phyloP scores from a whole-genome alignment of 2,113 vertebrate species.

The Bombycilla garrulus region DNA sequence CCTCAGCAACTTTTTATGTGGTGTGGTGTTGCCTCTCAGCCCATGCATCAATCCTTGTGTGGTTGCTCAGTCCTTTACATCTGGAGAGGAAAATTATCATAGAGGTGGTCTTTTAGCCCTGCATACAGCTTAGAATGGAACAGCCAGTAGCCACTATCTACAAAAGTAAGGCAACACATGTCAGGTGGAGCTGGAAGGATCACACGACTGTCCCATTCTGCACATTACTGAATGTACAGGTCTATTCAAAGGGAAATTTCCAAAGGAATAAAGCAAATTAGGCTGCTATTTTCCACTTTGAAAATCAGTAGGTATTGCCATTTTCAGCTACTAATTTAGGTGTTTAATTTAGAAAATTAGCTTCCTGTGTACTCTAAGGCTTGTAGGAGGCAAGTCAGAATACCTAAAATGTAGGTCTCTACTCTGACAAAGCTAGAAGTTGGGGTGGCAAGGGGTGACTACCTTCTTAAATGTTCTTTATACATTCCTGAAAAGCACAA shows the following conservation, averaged over 20 bases:
- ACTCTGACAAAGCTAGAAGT: background rate
- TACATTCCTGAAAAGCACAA: background rate
- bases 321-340: background rate
- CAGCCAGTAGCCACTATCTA: background rate
- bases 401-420: background rate
- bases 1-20: background rate
- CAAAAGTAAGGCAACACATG: background rate
- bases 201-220: background rate
- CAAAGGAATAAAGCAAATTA: background rate
- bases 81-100: background rate
- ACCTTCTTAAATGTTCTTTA: background rate
- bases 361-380: background rate
- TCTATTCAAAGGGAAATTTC: background rate
- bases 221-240: background rate
- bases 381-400: background rate
- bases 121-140: background rate
- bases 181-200: background rate
- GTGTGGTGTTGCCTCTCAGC: background rate
- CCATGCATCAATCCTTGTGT: accelerated
- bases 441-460: background rate
- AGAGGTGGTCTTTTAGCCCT: background rate
- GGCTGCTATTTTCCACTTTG: background rate
- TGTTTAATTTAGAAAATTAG: background rate
- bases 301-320: background rate
- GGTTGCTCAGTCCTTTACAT: background rate